Evolutionary conservation across 2,888 invertebrate genomes (phyloP).

Genomic region (Crioceris asparagi): DNA sequence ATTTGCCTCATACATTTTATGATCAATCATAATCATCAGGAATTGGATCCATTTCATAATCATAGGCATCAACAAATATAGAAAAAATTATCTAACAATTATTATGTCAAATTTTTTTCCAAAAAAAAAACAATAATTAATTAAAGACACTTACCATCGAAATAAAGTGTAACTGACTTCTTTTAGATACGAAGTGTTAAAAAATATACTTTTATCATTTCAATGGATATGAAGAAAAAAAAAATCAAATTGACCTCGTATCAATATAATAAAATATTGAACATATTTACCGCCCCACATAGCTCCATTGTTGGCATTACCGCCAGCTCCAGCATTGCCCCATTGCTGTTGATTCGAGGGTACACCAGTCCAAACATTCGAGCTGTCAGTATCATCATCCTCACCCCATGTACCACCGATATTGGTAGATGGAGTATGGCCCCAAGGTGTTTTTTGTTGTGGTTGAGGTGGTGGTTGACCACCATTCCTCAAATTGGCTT

Average conservation of each 20-base stretch:
- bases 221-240: too few species aligned
- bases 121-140: too few species aligned
- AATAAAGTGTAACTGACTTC: too few species aligned
- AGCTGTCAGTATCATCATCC: slow-evolving; percentile 71
- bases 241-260: not conserved
- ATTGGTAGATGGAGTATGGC: slow-evolving; percentile 83
- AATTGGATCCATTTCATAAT: too few species aligned
- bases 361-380: slow-evolving; percentile 80
- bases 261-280: not conserved
- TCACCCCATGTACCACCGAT: slow-evolving; percentile 94
- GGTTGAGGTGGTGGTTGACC: slow-evolving; percentile 78
- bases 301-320: slow-evolving; percentile 36
- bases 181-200: too few species aligned
- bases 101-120: too few species aligned
- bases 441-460: slow-evolving; percentile 83
- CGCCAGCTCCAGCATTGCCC: slow-evolving; percentile 47
- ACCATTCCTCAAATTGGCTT: slow-evolving; percentile 81
- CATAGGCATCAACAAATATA: too few species aligned
- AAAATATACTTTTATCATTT: too few species aligned
- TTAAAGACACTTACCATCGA: too few species aligned
- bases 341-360: slow-evolving; percentile 54
- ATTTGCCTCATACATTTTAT: too few species aligned
- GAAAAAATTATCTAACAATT: too few species aligned
- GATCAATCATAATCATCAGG: too few species aligned
- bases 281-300: slow-evolving; percentile 36